These are phyloP conservation scores for Clinocottus analis DNA, from an alignment of 2,113 vertebrate species.

Conservation along the genomic window DNA sequence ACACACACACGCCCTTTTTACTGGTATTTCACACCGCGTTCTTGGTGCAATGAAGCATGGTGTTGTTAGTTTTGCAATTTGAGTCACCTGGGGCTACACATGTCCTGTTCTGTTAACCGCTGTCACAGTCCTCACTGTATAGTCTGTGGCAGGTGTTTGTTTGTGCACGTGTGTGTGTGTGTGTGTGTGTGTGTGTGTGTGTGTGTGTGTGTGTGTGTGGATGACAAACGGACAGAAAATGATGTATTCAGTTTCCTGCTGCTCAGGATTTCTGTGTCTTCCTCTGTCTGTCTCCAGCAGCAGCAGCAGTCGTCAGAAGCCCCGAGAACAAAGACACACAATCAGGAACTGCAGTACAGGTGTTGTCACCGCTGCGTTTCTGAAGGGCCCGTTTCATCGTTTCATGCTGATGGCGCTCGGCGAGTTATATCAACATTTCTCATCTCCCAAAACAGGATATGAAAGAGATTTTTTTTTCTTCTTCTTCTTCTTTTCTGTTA, in stretches of 20 bases:
- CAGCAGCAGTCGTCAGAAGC: slow-evolving; percentile 15
- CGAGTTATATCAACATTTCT: slow-evolving; percentile 70
- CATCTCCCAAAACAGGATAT: slow-evolving; percentile 76
- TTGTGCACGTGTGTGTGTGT: slow-evolving; percentile 16
- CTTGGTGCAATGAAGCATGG: slow-evolving; percentile 70
- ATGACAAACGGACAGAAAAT: slow-evolving; percentile 33
- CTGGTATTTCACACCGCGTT: slow-evolving; percentile 61
- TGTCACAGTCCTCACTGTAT: slow-evolving; percentile 51
- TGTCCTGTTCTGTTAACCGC: slow-evolving; percentile 75
- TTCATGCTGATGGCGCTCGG: slow-evolving; percentile 58
- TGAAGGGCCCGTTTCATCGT: slow-evolving; percentile 60
- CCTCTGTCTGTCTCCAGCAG: slow-evolving; percentile 7
- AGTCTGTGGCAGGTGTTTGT: slow-evolving; percentile 68
- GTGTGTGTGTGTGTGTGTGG: slow-evolving; percentile 18
- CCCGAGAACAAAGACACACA: slow-evolving; percentile 41
- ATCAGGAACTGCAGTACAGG: slow-evolving; percentile 64
- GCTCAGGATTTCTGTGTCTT: slow-evolving; percentile 15
- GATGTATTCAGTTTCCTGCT: slow-evolving; percentile 26
- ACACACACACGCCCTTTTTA: slow-evolving; percentile 36
- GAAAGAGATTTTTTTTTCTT: slow-evolving; percentile 56
- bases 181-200: slow-evolving; percentile 23
- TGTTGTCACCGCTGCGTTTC: slow-evolving; percentile 57
- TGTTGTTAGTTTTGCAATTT: slow-evolving; percentile 75
- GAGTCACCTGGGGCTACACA: slow-evolving; percentile 74
- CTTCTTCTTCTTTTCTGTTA: slow-evolving; percentile 20